phyloP scores from a whole-genome alignment of 2,888 invertebrate species.

The Tipula unca region DNA sequence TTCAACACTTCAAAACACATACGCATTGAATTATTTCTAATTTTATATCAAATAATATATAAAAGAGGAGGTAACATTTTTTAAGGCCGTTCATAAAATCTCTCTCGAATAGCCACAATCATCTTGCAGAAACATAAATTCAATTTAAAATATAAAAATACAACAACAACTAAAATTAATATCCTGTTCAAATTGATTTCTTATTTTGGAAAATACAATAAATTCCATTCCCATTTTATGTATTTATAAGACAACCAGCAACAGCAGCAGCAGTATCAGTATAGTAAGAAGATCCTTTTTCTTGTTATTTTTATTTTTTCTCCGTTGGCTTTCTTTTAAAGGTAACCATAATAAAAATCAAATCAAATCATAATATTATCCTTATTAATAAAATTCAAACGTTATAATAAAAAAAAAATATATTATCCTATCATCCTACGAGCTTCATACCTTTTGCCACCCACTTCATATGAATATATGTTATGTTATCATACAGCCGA shows the following conservation, averaged over 20 bases:
- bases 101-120: not conserved
- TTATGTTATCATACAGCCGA: not conserved
- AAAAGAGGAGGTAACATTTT: not conserved
- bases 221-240: not conserved
- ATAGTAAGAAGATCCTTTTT: not conserved
- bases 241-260: not conserved
- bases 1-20: not conserved
- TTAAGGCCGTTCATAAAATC: not conserved
- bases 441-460: not conserved
- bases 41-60: not conserved
- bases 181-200: not conserved
- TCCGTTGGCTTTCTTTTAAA: not conserved
- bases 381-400: slow-evolving; percentile 14
- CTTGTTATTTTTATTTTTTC: not conserved
- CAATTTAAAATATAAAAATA: not conserved
- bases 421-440: not conserved
- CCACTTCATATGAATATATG: not conserved
- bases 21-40: not conserved
- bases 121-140: not conserved
- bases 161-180: not conserved
- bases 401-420: not conserved
- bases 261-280: not conserved
- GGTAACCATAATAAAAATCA: slow-evolving; percentile 4
- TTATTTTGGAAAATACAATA: not conserved
- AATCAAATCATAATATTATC: slow-evolving; percentile 8